Evolutionary conservation across 2,113 vertebrate species (phyloP).

Genomic region (Aptenodytes forsteri): DNA sequence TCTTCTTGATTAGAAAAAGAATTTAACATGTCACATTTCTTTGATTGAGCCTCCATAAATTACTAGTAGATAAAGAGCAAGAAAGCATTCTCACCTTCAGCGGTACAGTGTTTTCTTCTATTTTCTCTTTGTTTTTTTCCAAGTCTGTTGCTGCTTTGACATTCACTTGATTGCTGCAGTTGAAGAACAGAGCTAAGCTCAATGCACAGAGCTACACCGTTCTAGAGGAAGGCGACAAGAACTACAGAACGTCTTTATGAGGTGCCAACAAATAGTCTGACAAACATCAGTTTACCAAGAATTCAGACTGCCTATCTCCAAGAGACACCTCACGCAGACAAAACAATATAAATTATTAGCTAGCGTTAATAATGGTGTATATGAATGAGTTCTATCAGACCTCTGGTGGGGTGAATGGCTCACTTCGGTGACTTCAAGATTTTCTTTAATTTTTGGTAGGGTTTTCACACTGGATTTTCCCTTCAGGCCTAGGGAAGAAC

Average conservation of each 20-base stretch:
- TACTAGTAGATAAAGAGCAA: neutral
- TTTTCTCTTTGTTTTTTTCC: neutral
- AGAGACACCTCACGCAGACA: neutral
- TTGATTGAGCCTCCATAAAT: neutral
- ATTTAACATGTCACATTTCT: neutral
- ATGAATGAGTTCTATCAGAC: slow-evolving; percentile 21
- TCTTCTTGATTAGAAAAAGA: neutral
- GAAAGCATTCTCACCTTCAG: slow-evolving; percentile 46
- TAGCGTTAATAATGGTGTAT: neutral
- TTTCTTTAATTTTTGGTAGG: slow-evolving; percentile 60
- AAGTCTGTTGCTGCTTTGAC: neutral
- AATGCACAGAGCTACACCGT: neutral
- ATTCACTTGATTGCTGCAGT: slow-evolving; percentile 5
- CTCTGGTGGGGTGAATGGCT: neutral
- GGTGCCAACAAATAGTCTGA: neutral
- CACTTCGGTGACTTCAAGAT: neutral
- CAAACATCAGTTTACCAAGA: neutral
- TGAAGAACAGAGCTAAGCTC: neutral
- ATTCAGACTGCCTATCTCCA: neutral
- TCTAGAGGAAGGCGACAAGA: neutral
- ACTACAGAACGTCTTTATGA: neutral
- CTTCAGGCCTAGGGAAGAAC: neutral
- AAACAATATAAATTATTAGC: accelerated
- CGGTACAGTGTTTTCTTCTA: neutral
- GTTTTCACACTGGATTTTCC: neutral